Evolutionary conservation across 2,797 vertebrate genomes (phyloP).

Genomic region (Phyllotis vaccarum): DNA sequence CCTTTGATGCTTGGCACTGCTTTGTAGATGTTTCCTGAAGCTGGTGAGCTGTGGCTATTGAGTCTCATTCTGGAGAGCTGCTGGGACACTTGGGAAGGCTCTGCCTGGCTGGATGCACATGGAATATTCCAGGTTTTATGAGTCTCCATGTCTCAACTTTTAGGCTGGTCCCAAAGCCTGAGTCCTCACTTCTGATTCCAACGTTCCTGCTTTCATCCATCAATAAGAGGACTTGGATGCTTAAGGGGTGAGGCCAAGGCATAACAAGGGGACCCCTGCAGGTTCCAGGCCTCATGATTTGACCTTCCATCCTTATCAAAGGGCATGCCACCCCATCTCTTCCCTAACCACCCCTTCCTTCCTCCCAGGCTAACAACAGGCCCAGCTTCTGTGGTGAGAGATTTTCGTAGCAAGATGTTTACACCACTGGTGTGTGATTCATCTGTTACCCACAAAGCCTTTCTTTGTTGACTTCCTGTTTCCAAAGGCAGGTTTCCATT

Average conservation of each 20-base stretch:
- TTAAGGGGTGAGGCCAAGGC: not conserved
- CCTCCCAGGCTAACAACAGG: not conserved
- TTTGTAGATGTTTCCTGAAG: rapidly evolving
- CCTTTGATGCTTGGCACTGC: not conserved
- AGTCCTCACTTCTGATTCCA: rapidly evolving
- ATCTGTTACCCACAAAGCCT: not conserved
- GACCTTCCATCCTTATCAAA: not conserved
- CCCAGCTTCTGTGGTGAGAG: not conserved
- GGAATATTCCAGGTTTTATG: not conserved
- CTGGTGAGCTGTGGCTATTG: no score
- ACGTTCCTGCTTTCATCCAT: not conserved
- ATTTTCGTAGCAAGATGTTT: not conserved
- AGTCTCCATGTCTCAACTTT: not conserved
- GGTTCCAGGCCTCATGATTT: not conserved
- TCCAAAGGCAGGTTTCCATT: not conserved
- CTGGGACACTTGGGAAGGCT: rapidly evolving
- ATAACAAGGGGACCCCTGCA: rapidly evolving
- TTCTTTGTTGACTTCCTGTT: not conserved
- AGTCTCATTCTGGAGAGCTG: not conserved
- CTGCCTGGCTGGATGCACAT: rapidly evolving
- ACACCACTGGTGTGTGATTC: not conserved
- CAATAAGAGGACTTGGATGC: rapidly evolving
- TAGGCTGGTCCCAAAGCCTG: not conserved
- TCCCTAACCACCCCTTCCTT: not conserved
- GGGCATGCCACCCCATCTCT: not conserved